phyloP scores from a whole-genome alignment of 2,113 vertebrate genomes.

The Ptyas mucosa region DNA sequence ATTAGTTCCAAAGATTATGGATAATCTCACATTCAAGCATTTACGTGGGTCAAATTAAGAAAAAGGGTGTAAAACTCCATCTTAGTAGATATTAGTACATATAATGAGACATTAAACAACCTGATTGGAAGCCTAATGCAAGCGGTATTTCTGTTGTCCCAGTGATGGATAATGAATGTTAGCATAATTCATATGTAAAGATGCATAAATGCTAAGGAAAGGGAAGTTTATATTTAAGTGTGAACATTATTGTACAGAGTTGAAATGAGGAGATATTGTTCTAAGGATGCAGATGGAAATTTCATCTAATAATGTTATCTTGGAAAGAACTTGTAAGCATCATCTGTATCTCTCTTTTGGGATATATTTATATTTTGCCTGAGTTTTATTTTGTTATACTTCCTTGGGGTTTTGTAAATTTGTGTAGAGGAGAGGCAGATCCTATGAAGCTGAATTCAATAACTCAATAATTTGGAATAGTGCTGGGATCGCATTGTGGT shows the following conservation, averaged over 20 bases:
- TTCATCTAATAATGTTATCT: neutral
- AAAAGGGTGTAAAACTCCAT: neutral
- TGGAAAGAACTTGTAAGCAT: neutral
- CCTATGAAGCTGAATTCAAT: neutral
- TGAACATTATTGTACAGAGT: neutral
- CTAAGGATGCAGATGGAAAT: neutral
- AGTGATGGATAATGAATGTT: neutral
- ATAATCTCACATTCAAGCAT: neutral
- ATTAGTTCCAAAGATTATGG: neutral
- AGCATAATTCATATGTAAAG: neutral
- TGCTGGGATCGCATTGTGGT: neutral
- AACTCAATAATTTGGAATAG: neutral
- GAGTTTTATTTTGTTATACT: neutral
- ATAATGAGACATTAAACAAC: neutral
- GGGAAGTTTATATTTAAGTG: neutral
- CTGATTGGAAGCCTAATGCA: neutral
- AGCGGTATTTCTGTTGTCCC: neutral
- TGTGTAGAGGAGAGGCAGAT: neutral
- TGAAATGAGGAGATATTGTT: neutral
- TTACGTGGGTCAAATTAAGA: neutral
- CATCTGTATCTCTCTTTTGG: neutral
- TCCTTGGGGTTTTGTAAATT: neutral
- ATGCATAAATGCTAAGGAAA: neutral
- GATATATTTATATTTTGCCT: neutral
- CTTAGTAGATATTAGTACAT: neutral